phyloP scores from a whole-genome alignment of 2,888 invertebrate genomes.

The Parnassius orleans region DNA sequence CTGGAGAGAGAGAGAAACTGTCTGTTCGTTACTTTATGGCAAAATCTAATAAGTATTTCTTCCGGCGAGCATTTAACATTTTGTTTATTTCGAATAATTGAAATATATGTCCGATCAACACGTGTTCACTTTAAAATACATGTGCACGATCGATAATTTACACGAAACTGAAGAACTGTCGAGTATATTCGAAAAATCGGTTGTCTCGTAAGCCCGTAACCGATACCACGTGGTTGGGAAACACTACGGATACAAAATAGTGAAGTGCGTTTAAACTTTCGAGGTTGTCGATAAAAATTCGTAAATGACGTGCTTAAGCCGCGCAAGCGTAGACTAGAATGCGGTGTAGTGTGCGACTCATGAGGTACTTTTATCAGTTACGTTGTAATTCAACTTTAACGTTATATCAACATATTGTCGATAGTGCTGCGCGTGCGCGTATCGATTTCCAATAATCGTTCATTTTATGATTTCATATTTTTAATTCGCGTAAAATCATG shows the following conservation, averaged over 20 bases:
- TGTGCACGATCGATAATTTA: slow-evolving; percentile 4
- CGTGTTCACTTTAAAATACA: not conserved
- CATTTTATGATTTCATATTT: not conserved
- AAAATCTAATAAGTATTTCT: slow-evolving; percentile 20
- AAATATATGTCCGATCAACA: slow-evolving; percentile 3
- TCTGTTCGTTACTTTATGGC: slow-evolving; percentile 16
- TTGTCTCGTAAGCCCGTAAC: slow-evolving; percentile 7
- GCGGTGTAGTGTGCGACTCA: slow-evolving; percentile 1
- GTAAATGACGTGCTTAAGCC: slow-evolving; percentile 9
- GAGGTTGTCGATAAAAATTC: slow-evolving; percentile 13
- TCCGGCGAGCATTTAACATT: slow-evolving; percentile 23
- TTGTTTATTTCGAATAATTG: slow-evolving; percentile 13
- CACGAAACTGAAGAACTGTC: not conserved
- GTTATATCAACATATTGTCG: slow-evolving; percentile 16
- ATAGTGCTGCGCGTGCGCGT: slow-evolving; percentile 21
- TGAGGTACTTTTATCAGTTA: slow-evolving; percentile 20
- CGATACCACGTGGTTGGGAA: slow-evolving; percentile 1
- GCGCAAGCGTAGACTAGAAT: slow-evolving; percentile 15
- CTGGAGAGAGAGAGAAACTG: not conserved
- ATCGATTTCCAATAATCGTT: slow-evolving; percentile 12
- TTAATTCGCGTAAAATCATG: not conserved
- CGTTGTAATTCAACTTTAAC: slow-evolving; percentile 14
- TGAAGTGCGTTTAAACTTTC: slow-evolving; percentile 7
- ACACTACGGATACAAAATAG: slow-evolving; percentile 5
- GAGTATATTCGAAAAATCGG: not conserved